Percentiles rank a stretch among this genome's conserved stretches.
Conservation (phyloP, 2,888 invertebrate species). For the Drosophila cracens region DNA sequence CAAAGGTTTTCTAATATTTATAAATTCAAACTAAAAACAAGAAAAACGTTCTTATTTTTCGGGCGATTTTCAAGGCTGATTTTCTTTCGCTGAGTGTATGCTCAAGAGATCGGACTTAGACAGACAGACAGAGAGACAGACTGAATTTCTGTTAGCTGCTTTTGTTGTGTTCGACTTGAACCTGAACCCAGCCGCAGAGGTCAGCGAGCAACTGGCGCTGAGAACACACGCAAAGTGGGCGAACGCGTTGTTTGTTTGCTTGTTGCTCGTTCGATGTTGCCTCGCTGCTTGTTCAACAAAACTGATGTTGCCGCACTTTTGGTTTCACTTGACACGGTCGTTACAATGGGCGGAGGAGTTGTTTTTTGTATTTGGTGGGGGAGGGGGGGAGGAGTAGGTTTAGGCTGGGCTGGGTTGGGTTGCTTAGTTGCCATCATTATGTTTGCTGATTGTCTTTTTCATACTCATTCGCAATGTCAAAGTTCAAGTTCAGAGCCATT, state of each 20-base stretch:
- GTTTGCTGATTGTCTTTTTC: slow-evolving; percentile 43
- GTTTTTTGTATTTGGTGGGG: too few relatives aligned
- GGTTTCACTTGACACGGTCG: slow-evolving; percentile 68
- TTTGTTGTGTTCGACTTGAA: slow-evolving; percentile 28
- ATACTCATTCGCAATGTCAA: slow-evolving; percentile 57
- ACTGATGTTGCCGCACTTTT: slow-evolving; percentile 65
- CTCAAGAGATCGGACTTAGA: neutral
- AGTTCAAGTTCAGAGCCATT: slow-evolving; percentile 76
- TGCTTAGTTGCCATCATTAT: slow-evolving; percentile 50
- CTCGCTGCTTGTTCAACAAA: slow-evolving; percentile 9
- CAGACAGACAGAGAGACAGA: slow-evolving; percentile 16
- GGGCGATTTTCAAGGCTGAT: neutral
- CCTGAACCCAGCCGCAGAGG: slow-evolving; percentile 54
- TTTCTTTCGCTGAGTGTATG: neutral
- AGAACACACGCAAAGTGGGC: slow-evolving; percentile 78
- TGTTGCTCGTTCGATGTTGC: slow-evolving; percentile 47
- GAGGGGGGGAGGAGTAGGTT: neutral
- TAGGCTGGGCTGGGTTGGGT: slow-evolving; percentile 17
- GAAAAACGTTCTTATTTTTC: neutral
- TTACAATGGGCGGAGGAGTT: neutral
- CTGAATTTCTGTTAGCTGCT: slow-evolving; percentile 40
- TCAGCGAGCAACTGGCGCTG: slow-evolving; percentile 69
- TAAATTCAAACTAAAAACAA: neutral
- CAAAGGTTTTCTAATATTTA: accelerated
- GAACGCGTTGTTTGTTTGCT: slow-evolving; percentile 49